Evolutionary conservation across 2,113 vertebrate species (phyloP).

Genomic region (Terrapene triunguis): DNA sequence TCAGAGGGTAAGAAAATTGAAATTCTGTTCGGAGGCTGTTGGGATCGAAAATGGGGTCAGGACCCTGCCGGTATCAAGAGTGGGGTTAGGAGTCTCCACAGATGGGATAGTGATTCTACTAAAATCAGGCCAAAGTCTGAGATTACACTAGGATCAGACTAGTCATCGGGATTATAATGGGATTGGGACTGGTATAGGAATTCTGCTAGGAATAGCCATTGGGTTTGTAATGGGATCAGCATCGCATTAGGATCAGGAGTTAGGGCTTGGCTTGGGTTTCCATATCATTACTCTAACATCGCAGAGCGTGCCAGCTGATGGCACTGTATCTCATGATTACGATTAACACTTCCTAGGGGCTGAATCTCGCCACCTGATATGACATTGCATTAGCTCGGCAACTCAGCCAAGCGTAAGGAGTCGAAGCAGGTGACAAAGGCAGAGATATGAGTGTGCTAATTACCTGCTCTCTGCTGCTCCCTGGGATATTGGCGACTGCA

Average conservation of each 20-base stretch:
- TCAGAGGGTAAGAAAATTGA: background rate
- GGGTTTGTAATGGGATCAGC: background rate
- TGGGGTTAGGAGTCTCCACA: background rate
- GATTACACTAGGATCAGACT: background rate
- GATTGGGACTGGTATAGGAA: background rate
- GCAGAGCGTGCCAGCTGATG: background rate
- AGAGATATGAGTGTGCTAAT: constrained; percentile 53
- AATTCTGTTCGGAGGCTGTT: background rate
- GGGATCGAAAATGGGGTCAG: background rate
- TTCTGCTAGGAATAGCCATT: background rate
- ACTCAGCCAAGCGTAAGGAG: constrained; percentile 39
- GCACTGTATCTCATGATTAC: constrained; percentile 4
- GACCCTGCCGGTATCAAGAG: background rate
- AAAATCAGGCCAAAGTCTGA: background rate
- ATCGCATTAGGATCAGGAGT: background rate
- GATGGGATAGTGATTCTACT: background rate
- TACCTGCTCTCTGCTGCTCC: background rate
- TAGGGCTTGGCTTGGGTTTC: background rate
- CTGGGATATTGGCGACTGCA: background rate
- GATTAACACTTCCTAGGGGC: constrained; percentile 36
- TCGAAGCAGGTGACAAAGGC: constrained; percentile 24
- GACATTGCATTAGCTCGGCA: constrained; percentile 48
- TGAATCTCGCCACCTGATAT: constrained; percentile 44
- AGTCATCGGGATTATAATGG: background rate
- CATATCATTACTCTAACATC: constrained; percentile 8